Percentiles rank a stretch among this genome's conserved stretches.
Evolutionary conservation across 2,888 invertebrate genomes (phyloP).

Genomic region (Orthosia incerta): DNA sequence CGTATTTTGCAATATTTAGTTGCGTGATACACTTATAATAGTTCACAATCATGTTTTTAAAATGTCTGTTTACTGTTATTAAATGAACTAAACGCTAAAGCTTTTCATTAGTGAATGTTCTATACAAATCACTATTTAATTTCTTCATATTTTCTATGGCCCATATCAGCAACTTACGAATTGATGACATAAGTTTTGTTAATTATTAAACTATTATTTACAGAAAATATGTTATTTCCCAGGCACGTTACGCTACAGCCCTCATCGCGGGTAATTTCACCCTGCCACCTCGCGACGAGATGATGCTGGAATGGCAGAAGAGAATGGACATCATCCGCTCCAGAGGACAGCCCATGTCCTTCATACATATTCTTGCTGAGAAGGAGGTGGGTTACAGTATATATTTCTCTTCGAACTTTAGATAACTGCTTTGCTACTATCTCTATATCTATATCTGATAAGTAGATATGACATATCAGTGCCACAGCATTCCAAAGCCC

Average conservation of each 20-base stretch:
- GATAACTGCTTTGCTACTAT: background rate
- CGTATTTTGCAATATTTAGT: slow-evolving; percentile 72
- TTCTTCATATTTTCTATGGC: slow-evolving; percentile 29
- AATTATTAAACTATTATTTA: no score
- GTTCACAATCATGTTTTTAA: slow-evolving; percentile 65
- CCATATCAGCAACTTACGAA: no score
- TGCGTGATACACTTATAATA: slow-evolving; percentile 71
- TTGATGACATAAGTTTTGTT: no score
- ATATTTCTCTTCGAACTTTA: background rate
- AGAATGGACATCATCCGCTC: slow-evolving; percentile 74
- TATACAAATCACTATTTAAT: slow-evolving; percentile 70
- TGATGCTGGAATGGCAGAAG: slow-evolving; percentile 84
- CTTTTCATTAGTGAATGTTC: slow-evolving; percentile 77
- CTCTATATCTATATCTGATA: no score
- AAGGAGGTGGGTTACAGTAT: slow-evolving; percentile 75
- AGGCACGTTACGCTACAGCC: slow-evolving; percentile 85
- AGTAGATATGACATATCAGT: background rate
- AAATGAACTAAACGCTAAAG: slow-evolving; percentile 83
- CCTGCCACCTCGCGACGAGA: slow-evolving; percentile 80
- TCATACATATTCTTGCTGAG: slow-evolving; percentile 82
- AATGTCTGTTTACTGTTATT: slow-evolving; percentile 78
- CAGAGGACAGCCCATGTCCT: slow-evolving; percentile 76
- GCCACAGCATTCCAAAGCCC: no score
- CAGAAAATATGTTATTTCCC: slow-evolving; percentile 43
- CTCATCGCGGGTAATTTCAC: slow-evolving; percentile 84